Base-by-base conservation (phyloP, 2,888 invertebrate genomes). In the Caprella mutica region DNA sequence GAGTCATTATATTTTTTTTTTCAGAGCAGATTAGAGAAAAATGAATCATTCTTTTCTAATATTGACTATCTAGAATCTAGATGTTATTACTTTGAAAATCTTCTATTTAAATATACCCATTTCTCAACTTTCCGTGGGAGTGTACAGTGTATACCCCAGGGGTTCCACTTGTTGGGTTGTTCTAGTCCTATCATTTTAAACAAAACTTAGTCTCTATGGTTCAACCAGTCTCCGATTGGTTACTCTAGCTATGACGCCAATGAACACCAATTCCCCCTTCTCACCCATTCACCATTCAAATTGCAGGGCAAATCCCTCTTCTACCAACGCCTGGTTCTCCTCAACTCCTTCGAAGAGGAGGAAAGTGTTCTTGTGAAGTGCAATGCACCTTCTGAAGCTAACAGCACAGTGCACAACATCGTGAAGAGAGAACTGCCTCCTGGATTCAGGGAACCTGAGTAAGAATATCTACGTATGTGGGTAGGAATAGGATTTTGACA, bases 401-500 rank as follows among this genome's bases (percentile, higher is more conserved):
- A 44, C n/a, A 17, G 27, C 24, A 19, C 14, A 12, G 24, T 46
- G 38, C 58, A 59, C 56, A 59, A 56, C 40, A 52, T 59, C 48
- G 56, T 56, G 55, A 59, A 59, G 39, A 55, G 59, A 19, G 62
- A 58, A 27, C 50, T 63, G 14, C 63, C 63, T 14, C 55, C 63
- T 1, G 59, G 55, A 43, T 63, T 63, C 30, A 55, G 55, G 9
- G 63, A 63, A 43, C 63, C 63, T 21, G 63, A 63, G 63, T 63
- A 23, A 39, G 62, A 52, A 19, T 17, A n/a, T 21, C 19, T 52
- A 6, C 14, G 6, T 52, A 35, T 33, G 23, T 33, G 6, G 19
- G 3, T 52, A 8, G 17, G 4, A 24, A 17, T 39, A 17, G 27
- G 9, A 39, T 17, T 24, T 26, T 39, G 6, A n/a, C n/a, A n/a